Evolutionary conservation across 2,888 invertebrate species (phyloP).

Genomic region (Portevinia maculata): DNA sequence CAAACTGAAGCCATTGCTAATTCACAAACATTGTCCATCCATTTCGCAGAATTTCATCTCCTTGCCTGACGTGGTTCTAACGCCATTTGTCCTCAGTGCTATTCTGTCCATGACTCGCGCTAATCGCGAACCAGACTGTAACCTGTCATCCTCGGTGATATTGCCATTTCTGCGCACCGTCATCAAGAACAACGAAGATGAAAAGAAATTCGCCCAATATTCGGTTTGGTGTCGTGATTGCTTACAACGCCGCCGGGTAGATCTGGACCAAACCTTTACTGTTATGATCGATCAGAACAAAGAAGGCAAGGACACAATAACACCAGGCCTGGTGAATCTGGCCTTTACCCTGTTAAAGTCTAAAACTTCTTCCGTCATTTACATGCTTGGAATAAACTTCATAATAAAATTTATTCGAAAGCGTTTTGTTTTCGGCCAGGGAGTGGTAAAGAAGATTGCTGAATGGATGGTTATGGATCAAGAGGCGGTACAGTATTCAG

Average conservation of each 20-base stretch:
- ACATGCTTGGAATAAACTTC: slow-evolving; percentile 84
- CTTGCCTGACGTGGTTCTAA: slow-evolving; percentile 85
- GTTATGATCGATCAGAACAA: slow-evolving; percentile 82
- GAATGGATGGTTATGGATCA: slow-evolving; percentile 85
- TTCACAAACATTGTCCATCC: neutral
- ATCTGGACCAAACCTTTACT: slow-evolving; percentile 79
- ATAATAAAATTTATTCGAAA: slow-evolving; percentile 85
- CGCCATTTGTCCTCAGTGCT: slow-evolving; percentile 86
- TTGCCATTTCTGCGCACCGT: slow-evolving; percentile 80
- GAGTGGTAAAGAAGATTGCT: slow-evolving; percentile 84
- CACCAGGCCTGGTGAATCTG: slow-evolving; percentile 84
- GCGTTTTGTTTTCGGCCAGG: slow-evolving; percentile 84
- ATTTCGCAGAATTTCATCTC: slow-evolving; percentile 83
- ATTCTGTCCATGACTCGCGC: slow-evolving; percentile 83
- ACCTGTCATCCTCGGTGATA: slow-evolving; percentile 78
- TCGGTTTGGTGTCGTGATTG: slow-evolving; percentile 85
- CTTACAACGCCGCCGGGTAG: slow-evolving; percentile 78
- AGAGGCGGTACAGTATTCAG: slow-evolving; percentile 85
- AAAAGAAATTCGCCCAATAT: slow-evolving; percentile 81
- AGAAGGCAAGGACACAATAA: slow-evolving; percentile 81
- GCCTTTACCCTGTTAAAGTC: slow-evolving; percentile 83
- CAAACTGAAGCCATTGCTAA: no score
- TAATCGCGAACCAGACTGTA: slow-evolving; percentile 81
- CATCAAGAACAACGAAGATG: slow-evolving; percentile 82
- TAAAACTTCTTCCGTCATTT: slow-evolving; percentile 80